Conservation (phyloP, 2,888 invertebrate genomes). For the Clusia tigrina region DNA sequence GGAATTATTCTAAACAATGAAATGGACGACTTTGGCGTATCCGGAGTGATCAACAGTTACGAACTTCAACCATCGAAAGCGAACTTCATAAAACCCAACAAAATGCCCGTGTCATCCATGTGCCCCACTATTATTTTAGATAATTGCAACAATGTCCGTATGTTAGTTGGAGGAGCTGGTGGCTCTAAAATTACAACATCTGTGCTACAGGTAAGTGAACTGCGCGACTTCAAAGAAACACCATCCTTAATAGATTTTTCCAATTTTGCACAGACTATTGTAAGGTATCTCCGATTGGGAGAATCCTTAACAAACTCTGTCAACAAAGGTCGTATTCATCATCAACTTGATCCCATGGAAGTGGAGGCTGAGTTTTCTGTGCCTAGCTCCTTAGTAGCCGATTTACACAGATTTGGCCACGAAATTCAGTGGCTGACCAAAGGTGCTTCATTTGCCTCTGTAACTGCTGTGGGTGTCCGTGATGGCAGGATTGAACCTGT, state of each 20-base stretch:
- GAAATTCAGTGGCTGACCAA: conserved; percentile 26
- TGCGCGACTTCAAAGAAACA: not conserved
- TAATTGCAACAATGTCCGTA: conserved; percentile 68
- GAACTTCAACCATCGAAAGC: conserved; percentile 80
- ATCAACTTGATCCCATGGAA: conserved; percentile 85
- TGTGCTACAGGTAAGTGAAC: conserved; percentile 65
- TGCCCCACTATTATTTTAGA: conserved; percentile 82
- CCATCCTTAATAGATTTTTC: too few species aligned
- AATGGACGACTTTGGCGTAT: conserved; percentile 92
- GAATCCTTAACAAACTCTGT: conserved; percentile 74
- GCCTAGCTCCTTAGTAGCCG: conserved; percentile 13
- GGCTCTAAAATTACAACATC: conserved; percentile 89
- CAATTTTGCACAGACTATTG: conserved; percentile 68
- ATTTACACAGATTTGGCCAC: conserved; percentile 53
- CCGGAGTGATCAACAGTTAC: conserved; percentile 75
- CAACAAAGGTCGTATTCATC: conserved; percentile 80
- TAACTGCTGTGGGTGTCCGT: conserved; percentile 64
- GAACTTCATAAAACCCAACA: conserved; percentile 83
- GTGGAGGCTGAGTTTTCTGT: not conserved
- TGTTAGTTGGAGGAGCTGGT: conserved; percentile 86
- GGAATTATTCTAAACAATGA: conserved; percentile 91
- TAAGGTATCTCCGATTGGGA: conserved; percentile 73
- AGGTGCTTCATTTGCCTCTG: conserved; percentile 68
- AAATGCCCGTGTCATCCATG: conserved; percentile 90
- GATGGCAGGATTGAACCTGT: conserved; percentile 50